These are phyloP conservation scores for Platorchestia sp. DNA, from an alignment of 1,140 invertebrate species.

Conservation along the genomic window DNA sequence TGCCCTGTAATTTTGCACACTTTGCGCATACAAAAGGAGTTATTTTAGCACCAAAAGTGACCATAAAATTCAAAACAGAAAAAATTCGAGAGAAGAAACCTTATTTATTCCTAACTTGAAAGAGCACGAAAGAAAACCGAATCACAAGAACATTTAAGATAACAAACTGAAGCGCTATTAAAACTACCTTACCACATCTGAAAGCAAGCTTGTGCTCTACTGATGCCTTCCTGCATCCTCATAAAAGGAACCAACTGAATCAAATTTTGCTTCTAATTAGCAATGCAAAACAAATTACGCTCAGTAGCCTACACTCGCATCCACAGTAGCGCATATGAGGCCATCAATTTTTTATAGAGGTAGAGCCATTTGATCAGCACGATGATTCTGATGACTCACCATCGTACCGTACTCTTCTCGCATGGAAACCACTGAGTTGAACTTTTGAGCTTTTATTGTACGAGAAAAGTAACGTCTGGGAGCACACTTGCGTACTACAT, in stretches of 20 bases:
- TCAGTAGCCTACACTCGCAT: not conserved
- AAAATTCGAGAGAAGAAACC: no score
- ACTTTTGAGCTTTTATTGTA: not conserved
- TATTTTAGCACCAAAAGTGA: no score
- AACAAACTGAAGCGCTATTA: not conserved
- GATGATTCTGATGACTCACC: not conserved
- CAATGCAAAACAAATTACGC: not conserved
- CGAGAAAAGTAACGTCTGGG: not conserved
- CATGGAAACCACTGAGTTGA: not conserved
- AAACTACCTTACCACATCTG: not conserved
- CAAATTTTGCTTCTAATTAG: not conserved
- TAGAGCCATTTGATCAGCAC: not conserved
- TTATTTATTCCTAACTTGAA: not conserved
- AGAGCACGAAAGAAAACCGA: not conserved
- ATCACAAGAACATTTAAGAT: not conserved
- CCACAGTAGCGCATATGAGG: not conserved
- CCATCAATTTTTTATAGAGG: not conserved
- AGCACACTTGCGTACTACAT: not conserved
- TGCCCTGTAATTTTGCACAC: no score
- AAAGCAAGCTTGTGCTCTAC: no score
- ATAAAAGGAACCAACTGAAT: not conserved
- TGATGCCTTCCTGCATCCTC: no score
- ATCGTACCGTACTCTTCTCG: not conserved
- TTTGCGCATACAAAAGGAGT: no score
- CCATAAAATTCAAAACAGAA: no score